Evolutionary conservation across 2,888 invertebrate species (phyloP).

Genomic region (Willowsia nigromaculata): DNA sequence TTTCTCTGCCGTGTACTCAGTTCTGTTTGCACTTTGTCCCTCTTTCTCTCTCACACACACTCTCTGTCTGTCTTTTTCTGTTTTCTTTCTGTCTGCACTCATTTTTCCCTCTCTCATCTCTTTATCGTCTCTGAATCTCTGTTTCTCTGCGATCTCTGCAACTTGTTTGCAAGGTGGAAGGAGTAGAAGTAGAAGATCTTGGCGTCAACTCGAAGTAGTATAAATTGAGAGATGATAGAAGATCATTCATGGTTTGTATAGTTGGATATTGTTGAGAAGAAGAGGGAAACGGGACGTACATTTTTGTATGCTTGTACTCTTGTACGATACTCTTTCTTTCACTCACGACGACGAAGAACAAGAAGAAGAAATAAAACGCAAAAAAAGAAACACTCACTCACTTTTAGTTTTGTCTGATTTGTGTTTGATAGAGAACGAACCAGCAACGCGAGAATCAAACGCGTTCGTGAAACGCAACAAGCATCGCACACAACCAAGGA

Average conservation of each 20-base stretch:
- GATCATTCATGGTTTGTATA: constrained; percentile 6
- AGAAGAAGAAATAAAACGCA: constrained; percentile 52
- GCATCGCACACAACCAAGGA: constrained; percentile 53
- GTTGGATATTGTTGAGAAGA: constrained; percentile 14
- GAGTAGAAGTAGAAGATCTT: not conserved
- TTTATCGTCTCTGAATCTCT: not conserved
- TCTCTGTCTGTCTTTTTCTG: constrained; percentile 1
- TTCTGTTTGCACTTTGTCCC: not conserved
- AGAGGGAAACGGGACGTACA: constrained; percentile 47
- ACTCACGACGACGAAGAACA: constrained; percentile 34
- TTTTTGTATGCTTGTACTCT: not conserved
- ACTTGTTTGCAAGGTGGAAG: not conserved
- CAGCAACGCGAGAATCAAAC: constrained; percentile 53
- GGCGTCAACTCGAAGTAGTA: not conserved
- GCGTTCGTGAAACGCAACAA: constrained; percentile 62
- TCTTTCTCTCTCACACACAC: not conserved
- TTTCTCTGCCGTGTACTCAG: not conserved
- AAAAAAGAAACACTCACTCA: constrained; percentile 57
- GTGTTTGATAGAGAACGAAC: constrained; percentile 55
- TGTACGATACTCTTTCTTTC: constrained; percentile 15
- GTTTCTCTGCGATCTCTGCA: not conserved
- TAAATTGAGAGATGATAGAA: constrained; percentile 19
- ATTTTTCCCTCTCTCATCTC: not conserved
- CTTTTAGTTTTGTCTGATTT: constrained; percentile 49
- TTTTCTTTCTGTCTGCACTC: constrained; percentile 21